phyloP scores from a whole-genome alignment of 2,888 invertebrate species.

The Aspidiotus rigidus region DNA sequence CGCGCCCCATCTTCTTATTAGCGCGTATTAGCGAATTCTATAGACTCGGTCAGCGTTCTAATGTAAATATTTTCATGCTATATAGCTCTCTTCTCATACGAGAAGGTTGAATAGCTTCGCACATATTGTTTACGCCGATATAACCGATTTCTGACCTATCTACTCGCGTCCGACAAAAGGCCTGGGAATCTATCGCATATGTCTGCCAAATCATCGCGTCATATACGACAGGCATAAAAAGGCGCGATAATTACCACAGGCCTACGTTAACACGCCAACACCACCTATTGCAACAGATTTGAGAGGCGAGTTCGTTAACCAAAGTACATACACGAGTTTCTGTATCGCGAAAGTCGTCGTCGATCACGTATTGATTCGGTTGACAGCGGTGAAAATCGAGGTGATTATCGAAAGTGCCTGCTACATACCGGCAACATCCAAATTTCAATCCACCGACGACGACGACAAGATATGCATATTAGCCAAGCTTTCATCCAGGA shows the following conservation, averaged over 20 bases:
- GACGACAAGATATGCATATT: constrained; percentile 4
- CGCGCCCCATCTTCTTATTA: too few species aligned
- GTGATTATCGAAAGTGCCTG: neutral
- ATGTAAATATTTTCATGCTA: too few species aligned
- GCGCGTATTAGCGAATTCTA: too few species aligned
- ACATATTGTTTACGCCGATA: too few species aligned
- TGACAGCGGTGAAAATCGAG: neutral
- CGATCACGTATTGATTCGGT: constrained; percentile 1
- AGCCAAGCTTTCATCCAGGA: neutral
- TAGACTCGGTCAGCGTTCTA: too few species aligned
- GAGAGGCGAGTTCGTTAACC: neutral
- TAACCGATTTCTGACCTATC: too few species aligned
- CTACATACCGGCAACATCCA: neutral
- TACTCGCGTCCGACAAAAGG: too few species aligned
- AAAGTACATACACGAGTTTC: neutral
- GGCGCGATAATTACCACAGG: neutral
- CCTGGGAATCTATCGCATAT: too few species aligned
- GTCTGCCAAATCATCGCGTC: neutral
- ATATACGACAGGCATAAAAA: neutral
- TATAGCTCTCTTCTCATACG: too few species aligned
- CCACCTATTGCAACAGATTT: neutral
- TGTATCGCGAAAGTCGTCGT: neutral
- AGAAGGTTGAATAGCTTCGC: too few species aligned
- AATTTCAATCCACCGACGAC: neutral
- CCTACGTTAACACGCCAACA: neutral